Conservation (phyloP, 1,140 invertebrate genomes). For the Drosophila hydei region DNA sequence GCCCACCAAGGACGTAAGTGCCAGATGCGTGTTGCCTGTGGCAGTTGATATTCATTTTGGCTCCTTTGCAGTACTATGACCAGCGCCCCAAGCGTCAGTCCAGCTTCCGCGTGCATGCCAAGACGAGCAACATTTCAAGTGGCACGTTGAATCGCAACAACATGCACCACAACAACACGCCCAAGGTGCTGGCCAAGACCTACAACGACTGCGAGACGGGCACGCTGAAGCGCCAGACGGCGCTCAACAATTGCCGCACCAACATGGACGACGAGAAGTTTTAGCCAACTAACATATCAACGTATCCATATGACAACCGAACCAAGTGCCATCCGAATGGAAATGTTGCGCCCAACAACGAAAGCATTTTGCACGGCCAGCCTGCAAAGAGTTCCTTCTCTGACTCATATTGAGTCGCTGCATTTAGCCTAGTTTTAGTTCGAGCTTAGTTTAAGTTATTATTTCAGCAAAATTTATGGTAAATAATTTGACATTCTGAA, state of each 20-base stretch:
- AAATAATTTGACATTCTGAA: background rate
- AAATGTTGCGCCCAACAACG: slow-evolving; percentile 54
- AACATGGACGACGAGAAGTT: slow-evolving; percentile 83
- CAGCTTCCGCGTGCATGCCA: slow-evolving; percentile 85
- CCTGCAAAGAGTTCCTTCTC: slow-evolving; percentile 70
- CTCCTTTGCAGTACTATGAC: slow-evolving; percentile 69
- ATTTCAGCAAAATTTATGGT: background rate
- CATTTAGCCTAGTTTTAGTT: slow-evolving; percentile 43
- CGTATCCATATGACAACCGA: slow-evolving; percentile 11
- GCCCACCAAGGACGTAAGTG: slow-evolving; percentile 89
- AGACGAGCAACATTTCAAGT: slow-evolving; percentile 85
- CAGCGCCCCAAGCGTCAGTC: slow-evolving; percentile 85
- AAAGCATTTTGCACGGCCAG: slow-evolving; percentile 50
- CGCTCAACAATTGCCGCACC: slow-evolving; percentile 84
- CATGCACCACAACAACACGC: slow-evolving; percentile 87
- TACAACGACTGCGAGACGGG: slow-evolving; percentile 90
- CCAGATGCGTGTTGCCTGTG: background rate
- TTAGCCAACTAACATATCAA: slow-evolving; percentile 35
- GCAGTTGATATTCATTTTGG: background rate
- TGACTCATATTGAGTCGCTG: slow-evolving; percentile 76
- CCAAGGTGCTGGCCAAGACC: slow-evolving; percentile 86
- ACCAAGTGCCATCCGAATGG: slow-evolving; percentile 50
- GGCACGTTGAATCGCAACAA: slow-evolving; percentile 86
- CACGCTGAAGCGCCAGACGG: slow-evolving; percentile 91
- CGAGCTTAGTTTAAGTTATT: slow-evolving; percentile 13